Evolutionary conservation across 2,113 vertebrate species (phyloP), one percentile per base, ranked within the genome.

Genomic region (Dromiciops gliroides): DNA sequence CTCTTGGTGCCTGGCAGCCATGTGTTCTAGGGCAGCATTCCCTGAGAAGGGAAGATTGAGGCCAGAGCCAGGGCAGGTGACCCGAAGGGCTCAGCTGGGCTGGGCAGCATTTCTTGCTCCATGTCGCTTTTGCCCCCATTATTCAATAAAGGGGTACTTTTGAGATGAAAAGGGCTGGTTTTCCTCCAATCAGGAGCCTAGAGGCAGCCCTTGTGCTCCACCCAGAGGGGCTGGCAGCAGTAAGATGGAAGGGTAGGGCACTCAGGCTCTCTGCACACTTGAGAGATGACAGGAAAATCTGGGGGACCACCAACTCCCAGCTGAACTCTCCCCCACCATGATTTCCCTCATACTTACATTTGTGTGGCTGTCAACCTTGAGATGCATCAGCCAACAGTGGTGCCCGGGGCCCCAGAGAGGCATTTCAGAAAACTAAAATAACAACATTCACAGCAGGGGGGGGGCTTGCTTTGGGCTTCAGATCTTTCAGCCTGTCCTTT

Each of bases 1-100:
- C 67, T 22, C 16, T n/a, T 2, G 67, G 67, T 14, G 0, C 16
- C 67, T 83, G 67, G 37, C 67, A 44, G 67, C n/a, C 67, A 19
- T 28, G 6, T 22, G 19, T 0, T 7, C 37, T 1, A 44, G 5
- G 16, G 16, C 8, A 44, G 67, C n/a, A 1, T 83, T 8, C 0
- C 0, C 37, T 19, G 37, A 22, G 37, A 44, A 83, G 67, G 37
- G 37, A n/a, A 67, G 11, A 16, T 16, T 16, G 31, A 12, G 60
- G 60, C 31, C 60, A 14, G 28, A 31, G 60, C 19, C 60, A 16
- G 31, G 31, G 12, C 60, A 67, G 56, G 10, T 37, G 14, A 10
- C 31, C 31, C 0, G 3, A 31, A 31, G 14, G 56, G 28, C 53
- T 31, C 53, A 60, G 9, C 28, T 60, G 12, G 31, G 12, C 60